Evolutionary conservation across 1,140 invertebrate genomes (phyloP).

Genomic region (Littorina saxatilis): DNA sequence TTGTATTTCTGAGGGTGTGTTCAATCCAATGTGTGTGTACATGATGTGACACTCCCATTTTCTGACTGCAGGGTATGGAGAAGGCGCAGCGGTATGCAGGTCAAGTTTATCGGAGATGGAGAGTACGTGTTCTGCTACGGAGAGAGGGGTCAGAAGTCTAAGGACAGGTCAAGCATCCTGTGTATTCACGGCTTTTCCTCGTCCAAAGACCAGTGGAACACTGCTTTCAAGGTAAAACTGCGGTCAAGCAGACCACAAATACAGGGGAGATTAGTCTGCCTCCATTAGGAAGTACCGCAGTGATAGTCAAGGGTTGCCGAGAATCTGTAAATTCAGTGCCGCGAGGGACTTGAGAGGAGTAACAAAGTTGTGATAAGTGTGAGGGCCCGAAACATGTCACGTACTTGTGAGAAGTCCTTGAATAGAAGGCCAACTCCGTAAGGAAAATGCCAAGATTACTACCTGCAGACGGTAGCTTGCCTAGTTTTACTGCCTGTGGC

Average conservation of each 20-base stretch:
- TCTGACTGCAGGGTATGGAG: constrained; percentile 53
- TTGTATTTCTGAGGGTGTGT: background rate
- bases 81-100: constrained; percentile 59
- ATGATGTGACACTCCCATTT: too few relatives aligned
- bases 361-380: background rate
- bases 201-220: constrained; percentile 65
- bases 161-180: constrained; percentile 58
- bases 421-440: background rate
- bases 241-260: background rate
- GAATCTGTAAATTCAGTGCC: too few relatives aligned
- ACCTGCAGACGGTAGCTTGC: too few relatives aligned
- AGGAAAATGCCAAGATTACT: background rate
- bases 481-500: too few relatives aligned
- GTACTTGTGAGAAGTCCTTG: background rate
- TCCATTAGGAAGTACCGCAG: background rate
- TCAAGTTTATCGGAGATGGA: constrained; percentile 60
- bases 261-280: background rate
- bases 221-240: constrained; percentile 59
- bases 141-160: constrained; percentile 53
- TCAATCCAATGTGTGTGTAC: too few relatives aligned
- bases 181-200: constrained; percentile 68
- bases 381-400: too few relatives aligned
- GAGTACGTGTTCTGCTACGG: constrained; percentile 62
- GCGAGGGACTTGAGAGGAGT: too few relatives aligned
- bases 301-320: too few relatives aligned